phyloP scores from a whole-genome alignment of 1,140 invertebrate species.

The Caenorhabditis brenneri region DNA sequence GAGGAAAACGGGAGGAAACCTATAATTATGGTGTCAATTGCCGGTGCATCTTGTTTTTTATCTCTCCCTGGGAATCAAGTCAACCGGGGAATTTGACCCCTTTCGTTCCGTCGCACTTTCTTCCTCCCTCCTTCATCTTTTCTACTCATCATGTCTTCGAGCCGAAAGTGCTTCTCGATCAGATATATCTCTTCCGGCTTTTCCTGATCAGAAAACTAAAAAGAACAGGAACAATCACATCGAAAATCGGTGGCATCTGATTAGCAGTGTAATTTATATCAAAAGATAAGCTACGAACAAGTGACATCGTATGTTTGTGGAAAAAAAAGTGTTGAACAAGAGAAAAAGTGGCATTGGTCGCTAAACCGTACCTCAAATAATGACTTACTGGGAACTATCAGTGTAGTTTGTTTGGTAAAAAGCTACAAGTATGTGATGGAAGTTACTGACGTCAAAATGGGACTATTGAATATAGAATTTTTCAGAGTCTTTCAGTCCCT shows the following conservation, averaged over 20 bases:
- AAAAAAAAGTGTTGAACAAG: background rate
- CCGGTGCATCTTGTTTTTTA: conserved; percentile 29
- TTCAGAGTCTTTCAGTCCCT: too few species aligned
- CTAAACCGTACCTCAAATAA: background rate
- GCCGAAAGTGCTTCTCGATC: background rate
- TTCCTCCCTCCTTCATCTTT: background rate
- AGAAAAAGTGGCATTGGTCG: background rate
- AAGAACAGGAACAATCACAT: conserved; percentile 17
- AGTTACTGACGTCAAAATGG: background rate
- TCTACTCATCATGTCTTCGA: too few species aligned
- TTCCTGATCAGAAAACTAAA: conserved; percentile 10
- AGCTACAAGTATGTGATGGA: background rate
- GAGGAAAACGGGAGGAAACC: background rate
- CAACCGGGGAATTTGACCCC: conserved; percentile 32
- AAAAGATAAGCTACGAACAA: background rate
- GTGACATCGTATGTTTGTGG: background rate
- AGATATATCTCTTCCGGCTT: background rate
- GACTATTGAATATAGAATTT: too few species aligned
- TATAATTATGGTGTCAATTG: conserved; percentile 36
- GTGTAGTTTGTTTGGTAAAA: background rate
- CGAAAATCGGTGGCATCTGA: background rate
- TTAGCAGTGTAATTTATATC: background rate
- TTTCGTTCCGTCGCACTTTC: background rate
- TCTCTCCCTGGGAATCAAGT: conserved; percentile 26
- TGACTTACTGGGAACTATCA: background rate